Evolutionary conservation across 2,113 vertebrate genomes (phyloP).

Genomic region (Pleuronectes platessa): DNA sequence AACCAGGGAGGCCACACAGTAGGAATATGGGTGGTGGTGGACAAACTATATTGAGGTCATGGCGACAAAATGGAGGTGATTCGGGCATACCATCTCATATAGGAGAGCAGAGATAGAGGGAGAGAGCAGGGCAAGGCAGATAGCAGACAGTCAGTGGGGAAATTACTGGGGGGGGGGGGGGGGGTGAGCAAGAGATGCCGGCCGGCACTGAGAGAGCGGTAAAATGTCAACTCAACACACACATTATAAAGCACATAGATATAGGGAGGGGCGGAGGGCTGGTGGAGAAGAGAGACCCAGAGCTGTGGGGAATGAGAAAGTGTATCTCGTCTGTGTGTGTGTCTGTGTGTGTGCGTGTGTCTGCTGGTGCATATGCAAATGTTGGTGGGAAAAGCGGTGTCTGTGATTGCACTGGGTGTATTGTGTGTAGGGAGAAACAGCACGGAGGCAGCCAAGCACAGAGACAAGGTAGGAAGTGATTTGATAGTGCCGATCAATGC

Average conservation of each 20-base stretch:
- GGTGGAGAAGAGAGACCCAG: neutral
- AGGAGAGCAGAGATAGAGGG: conserved; percentile 57
- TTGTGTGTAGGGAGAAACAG: neutral
- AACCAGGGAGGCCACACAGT: conserved; percentile 7
- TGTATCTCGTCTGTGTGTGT: conserved; percentile 14
- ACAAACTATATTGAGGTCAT: conserved; percentile 64
- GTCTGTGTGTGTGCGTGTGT: conserved; percentile 12
- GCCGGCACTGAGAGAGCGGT: conserved; percentile 43
- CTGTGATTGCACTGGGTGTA: conserved; percentile 2
- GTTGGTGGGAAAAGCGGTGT: neutral
- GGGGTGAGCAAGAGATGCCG: conserved; percentile 48
- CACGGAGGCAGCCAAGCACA: neutral
- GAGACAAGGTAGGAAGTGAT: neutral
- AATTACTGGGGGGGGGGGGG: conserved; percentile 60
- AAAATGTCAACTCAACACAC: conserved; percentile 75
- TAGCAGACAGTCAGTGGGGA: conserved; percentile 74
- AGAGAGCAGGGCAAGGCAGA: conserved; percentile 49
- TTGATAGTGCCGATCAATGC: neutral
- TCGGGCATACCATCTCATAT: conserved; percentile 57
- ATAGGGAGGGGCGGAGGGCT: neutral
- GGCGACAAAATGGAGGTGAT: conserved; percentile 64
- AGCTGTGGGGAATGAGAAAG: conserved; percentile 2
- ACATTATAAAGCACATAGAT: conserved; percentile 50
- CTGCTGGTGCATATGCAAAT: conserved; percentile 40
- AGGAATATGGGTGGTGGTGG: conserved; percentile 31